Conservation (phyloP, 2,797 vertebrate genomes). For the Eptatretus atami region DNA sequence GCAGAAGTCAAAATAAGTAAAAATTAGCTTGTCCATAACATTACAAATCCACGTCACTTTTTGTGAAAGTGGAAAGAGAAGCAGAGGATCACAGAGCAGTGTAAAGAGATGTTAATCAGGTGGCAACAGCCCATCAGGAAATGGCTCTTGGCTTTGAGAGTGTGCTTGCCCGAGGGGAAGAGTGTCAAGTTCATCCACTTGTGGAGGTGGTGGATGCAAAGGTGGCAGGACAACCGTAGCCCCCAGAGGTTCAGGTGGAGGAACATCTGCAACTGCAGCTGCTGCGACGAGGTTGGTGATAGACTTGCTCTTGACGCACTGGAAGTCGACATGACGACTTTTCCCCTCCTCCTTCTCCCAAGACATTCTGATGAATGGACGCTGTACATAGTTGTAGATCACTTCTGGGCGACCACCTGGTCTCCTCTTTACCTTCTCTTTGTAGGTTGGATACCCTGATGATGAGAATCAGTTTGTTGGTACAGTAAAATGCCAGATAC, state of each 20-base stretch:
- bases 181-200: slow-evolving; percentile 78
- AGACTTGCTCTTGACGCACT: slow-evolving; percentile 89
- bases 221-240: slow-evolving; percentile 21
- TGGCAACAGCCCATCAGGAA: not conserved
- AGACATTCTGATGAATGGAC: slow-evolving; percentile 88
- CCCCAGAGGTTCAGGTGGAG: slow-evolving; percentile 69
- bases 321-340: slow-evolving; percentile 79
- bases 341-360: slow-evolving; percentile 97
- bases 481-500: not conserved
- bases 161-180: slow-evolving; percentile 24
- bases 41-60: too few species aligned
- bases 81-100: too few species aligned
- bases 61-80: too few species aligned
- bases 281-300: slow-evolving; percentile 74
- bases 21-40: too few species aligned
- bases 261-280: slow-evolving; percentile 58
- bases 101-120: not conserved
- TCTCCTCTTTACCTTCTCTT: slow-evolving; percentile 86
- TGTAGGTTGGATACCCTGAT: slow-evolving; percentile 75
- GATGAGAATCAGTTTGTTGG: slow-evolving; percentile 7
- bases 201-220: slow-evolving; percentile 25
- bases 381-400: slow-evolving; percentile 88
- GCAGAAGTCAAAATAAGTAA: too few species aligned
- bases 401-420: slow-evolving; percentile 69
- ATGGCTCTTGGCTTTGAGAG: not conserved